These are phyloP conservation scores for Actinemys pallida DNA, from an alignment of 2,113 vertebrate genomes.

Conservation along the genomic window DNA sequence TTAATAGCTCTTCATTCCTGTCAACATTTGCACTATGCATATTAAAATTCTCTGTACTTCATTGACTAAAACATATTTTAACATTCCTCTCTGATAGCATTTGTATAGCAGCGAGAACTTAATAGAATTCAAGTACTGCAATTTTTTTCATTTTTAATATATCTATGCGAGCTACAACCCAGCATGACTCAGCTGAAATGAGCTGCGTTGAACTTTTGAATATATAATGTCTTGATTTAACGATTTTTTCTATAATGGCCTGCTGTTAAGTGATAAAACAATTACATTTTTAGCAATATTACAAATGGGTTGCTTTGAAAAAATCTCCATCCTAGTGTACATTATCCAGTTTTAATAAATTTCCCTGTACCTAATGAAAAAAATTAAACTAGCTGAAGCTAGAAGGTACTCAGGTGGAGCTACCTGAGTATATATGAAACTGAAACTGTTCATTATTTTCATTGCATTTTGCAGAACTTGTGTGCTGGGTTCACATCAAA, in stretches of 20 bases:
- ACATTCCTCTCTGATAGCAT: not conserved
- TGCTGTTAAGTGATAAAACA: not conserved
- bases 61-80: constrained; percentile 3
- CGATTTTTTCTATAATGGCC: not conserved
- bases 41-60: not conserved
- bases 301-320: not conserved
- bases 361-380: not conserved
- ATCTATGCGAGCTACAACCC: not conserved
- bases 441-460: not conserved
- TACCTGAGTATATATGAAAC: not conserved
- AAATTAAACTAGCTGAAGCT: not conserved
- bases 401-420: not conserved
- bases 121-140: not conserved
- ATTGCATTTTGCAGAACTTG: not conserved
- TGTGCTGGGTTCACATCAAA: not conserved
- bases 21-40: not conserved
- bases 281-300: not conserved
- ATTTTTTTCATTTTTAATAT: not conserved
- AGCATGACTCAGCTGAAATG: not conserved
- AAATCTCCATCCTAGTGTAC: not conserved
- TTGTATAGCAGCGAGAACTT: not conserved
- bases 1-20: not conserved
- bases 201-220: not conserved
- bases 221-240: not conserved
- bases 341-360: not conserved